Evolutionary conservation across 2,113 vertebrate species (phyloP).

Genomic region (Callionymus lyra): DNA sequence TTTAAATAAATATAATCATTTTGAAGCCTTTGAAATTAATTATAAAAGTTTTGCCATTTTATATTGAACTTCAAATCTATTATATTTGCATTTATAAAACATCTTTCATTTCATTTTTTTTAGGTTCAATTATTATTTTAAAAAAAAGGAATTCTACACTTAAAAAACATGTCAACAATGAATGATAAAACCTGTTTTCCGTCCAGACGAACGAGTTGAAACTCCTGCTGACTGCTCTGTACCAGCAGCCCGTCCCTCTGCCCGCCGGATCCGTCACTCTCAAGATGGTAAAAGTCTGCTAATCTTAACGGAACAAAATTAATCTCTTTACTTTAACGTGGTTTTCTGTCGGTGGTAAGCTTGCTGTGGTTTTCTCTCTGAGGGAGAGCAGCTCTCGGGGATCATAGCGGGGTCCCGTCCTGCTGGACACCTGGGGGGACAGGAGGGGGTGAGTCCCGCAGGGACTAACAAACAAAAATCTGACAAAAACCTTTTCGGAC

Average conservation of each 20-base stretch:
- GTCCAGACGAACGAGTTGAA: slow-evolving; percentile 69
- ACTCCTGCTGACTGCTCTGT: slow-evolving; percentile 60
- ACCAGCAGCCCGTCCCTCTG: slow-evolving; percentile 61
- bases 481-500: no score
- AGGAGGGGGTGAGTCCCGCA: slow-evolving; percentile 59
- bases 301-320: not conserved
- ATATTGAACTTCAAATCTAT: no score
- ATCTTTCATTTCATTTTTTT: no score
- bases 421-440: slow-evolving; percentile 34
- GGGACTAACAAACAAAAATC: slow-evolving; percentile 14
- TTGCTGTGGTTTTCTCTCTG: slow-evolving; percentile 51
- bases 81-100: no score
- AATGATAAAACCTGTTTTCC: not conserved
- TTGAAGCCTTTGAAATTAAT: no score
- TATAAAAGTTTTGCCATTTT: no score
- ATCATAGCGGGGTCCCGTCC: slow-evolving; percentile 37
- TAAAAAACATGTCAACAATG: not conserved
- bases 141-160: no score
- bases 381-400: slow-evolving; percentile 60
- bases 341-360: slow-evolving; percentile 21
- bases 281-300: slow-evolving; percentile 67
- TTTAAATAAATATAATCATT: not conserved
- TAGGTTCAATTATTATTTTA: no score
- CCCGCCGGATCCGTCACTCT: slow-evolving; percentile 54
- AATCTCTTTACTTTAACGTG: slow-evolving; percentile 2